Conservation (phyloP, 1,140 invertebrate genomes). For the Paralvinella palmiformis region DNA sequence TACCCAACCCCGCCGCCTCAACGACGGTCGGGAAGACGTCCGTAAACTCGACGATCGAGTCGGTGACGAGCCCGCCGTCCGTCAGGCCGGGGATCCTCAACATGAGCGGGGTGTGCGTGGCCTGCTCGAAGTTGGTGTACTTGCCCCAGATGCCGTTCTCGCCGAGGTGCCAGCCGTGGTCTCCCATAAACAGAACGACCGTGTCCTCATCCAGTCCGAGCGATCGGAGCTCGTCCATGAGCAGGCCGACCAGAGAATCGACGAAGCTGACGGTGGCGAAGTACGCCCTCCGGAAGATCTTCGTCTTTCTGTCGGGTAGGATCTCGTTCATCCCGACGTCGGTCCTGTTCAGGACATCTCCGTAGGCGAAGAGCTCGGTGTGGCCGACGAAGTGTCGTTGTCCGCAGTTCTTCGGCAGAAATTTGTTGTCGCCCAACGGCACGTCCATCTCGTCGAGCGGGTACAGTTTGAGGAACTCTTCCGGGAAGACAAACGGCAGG, state of each 20-base stretch:
- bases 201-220: constrained; percentile 25
- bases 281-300: constrained; percentile 17
- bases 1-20: constrained; percentile 61
- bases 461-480: constrained; percentile 5
- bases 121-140: constrained; percentile 26
- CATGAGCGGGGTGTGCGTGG: constrained; percentile 27
- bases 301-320: neutral
- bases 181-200: constrained; percentile 25
- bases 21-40: constrained; percentile 80
- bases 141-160: constrained; percentile 29
- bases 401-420: constrained; percentile 22
- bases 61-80: constrained; percentile 4
- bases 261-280: constrained; percentile 24
- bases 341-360: neutral
- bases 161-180: constrained; percentile 30
- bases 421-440: constrained; percentile 18
- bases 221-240: constrained; percentile 21
- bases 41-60: constrained; percentile 64
- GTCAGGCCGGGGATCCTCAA: constrained; percentile 10
- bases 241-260: constrained; percentile 24
- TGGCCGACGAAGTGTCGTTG: constrained; percentile 18
- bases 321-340: constrained; percentile 14
- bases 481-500: constrained; percentile 12
- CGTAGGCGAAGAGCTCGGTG: constrained; percentile 16
- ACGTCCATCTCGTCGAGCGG: constrained; percentile 11